Evolutionary conservation across 2,113 vertebrate genomes (phyloP).

Genomic region (Aphelocoma coerulescens): DNA sequence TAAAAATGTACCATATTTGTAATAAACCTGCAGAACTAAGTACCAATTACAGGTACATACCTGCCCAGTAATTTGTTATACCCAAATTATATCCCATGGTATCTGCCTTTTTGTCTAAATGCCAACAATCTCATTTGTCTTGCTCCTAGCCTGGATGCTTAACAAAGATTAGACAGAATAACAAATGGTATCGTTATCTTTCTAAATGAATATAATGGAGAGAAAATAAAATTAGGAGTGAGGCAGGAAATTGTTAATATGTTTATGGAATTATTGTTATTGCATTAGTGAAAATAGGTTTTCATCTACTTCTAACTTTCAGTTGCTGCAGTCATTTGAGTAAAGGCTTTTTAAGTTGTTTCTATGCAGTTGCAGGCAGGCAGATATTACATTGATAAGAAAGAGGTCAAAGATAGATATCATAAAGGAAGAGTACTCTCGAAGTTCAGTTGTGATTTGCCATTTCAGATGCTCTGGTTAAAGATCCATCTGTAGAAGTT

Average conservation of each 20-base stretch:
- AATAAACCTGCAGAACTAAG: background rate
- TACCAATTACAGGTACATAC: background rate
- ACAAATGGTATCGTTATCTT: constrained; percentile 21
- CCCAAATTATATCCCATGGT: constrained; percentile 8
- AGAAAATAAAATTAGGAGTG: constrained; percentile 55
- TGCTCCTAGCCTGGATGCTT: background rate
- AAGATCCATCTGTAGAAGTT: background rate
- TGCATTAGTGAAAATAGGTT: constrained; percentile 38
- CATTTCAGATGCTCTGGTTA: background rate
- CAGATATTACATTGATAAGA: background rate
- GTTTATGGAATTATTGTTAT: constrained; percentile 47
- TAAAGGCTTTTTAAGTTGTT: background rate
- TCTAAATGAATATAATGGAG: constrained; percentile 34
- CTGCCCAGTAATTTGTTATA: constrained; percentile 28
- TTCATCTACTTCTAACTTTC: constrained; percentile 20
- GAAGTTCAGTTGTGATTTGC: background rate
- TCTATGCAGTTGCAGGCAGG: background rate
- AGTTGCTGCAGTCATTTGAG: background rate
- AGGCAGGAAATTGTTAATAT: constrained; percentile 53
- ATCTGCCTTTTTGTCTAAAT: constrained; percentile 37
- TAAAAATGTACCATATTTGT: background rate
- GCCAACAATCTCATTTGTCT: constrained; percentile 19
- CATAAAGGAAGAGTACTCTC: background rate
- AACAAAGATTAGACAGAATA: constrained; percentile 7
- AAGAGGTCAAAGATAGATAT: background rate